These are phyloP conservation scores for Pongo abelii DNA, from an alignment of 2,113 vertebrate genomes.

Conservation along the genomic window DNA sequence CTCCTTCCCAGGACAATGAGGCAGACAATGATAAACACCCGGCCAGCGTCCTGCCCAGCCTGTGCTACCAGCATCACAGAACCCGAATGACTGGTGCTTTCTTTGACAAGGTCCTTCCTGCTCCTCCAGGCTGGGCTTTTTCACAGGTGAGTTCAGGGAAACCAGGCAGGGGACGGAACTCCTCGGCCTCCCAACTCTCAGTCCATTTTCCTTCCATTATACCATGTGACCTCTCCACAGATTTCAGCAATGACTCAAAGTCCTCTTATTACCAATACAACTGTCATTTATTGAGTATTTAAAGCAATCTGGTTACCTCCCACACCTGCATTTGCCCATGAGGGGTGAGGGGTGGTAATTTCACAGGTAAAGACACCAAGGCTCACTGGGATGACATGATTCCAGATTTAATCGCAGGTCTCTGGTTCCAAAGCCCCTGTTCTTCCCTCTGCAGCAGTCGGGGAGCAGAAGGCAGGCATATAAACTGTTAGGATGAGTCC, in stretches of 20 bases:
- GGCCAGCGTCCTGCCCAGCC: rapidly evolving
- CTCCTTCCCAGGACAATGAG: rapidly evolving
- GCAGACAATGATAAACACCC: not conserved
- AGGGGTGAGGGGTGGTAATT: not conserved
- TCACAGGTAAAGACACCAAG: not conserved
- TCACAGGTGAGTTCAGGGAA: not conserved
- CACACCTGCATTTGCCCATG: rapidly evolving
- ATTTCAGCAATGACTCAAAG: not conserved
- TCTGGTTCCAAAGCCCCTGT: not conserved
- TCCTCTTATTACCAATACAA: too few relatives aligned
- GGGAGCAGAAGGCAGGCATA: not conserved
- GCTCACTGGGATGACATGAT: not conserved
- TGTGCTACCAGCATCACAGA: not conserved
- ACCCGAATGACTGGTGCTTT: not conserved
- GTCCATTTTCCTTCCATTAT: not conserved
- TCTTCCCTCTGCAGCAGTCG: too few relatives aligned
- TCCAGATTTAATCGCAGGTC: not conserved
- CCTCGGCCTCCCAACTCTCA: not conserved
- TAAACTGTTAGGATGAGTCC: not conserved
- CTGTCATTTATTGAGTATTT: not conserved
- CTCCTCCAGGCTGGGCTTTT: not conserved
- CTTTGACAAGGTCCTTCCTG: not conserved
- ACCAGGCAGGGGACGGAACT: rapidly evolving
- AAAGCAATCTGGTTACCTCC: too few relatives aligned
- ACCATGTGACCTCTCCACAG: rapidly evolving